Conservation (phyloP, 2,888 invertebrate genomes). For the Andrena marginata region DNA sequence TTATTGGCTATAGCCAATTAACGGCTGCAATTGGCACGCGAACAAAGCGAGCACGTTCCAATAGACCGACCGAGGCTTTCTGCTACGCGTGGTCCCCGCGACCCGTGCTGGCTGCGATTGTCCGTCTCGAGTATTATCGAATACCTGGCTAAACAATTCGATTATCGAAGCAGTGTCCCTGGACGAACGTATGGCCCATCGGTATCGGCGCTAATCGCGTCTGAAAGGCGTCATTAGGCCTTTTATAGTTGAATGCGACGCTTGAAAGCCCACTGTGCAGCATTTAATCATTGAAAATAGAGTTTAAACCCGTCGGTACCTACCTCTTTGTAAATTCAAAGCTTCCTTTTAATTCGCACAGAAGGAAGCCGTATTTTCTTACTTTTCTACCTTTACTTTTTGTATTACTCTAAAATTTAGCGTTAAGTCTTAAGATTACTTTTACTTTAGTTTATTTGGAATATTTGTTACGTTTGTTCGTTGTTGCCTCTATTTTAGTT, state of each 20-base stretch:
- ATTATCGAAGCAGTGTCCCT: slow-evolving; percentile 65
- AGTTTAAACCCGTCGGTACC: not conserved
- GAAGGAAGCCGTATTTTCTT: no score
- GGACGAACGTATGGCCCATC: slow-evolving; percentile 58
- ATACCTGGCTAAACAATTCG: slow-evolving; percentile 77
- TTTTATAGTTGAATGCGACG: slow-evolving; percentile 18
- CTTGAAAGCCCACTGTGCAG: not conserved
- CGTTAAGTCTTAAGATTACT: no score
- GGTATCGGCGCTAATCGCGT: slow-evolving; percentile 21
- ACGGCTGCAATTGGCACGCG: slow-evolving; percentile 80
- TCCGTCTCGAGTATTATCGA: slow-evolving; percentile 63
- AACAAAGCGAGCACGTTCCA: slow-evolving; percentile 77
- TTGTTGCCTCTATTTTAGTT: no score
- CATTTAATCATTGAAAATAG: not conserved
- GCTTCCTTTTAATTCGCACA: no score
- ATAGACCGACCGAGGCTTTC: slow-evolving; percentile 70
- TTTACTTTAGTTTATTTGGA: no score
- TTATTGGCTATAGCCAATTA: slow-evolving; percentile 83
- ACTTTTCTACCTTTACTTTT: no score
- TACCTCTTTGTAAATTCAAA: no score
- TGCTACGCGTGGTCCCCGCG: slow-evolving; percentile 60
- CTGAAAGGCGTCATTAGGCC: slow-evolving; percentile 39
- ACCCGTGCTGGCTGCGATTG: slow-evolving; percentile 50
- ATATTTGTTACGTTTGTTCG: no score
- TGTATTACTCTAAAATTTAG: no score